Evolutionary conservation across 2,113 vertebrate genomes (phyloP), one percentile per base, ranked within the genome.

Genomic region (Macquaria australasica): DNA sequence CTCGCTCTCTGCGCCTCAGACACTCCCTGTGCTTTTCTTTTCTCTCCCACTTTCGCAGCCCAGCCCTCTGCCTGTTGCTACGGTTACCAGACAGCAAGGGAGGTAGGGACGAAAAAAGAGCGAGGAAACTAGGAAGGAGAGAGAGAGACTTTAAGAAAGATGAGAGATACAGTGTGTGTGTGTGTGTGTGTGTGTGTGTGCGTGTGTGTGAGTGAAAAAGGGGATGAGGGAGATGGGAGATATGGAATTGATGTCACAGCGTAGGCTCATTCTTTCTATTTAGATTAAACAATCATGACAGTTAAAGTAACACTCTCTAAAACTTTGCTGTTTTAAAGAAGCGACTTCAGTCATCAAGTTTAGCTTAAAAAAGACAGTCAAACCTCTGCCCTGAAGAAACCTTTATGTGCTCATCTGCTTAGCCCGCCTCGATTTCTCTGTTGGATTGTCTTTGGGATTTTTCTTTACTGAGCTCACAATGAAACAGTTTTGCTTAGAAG

Each of bases 11-110:
- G 25, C 55, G 37, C 79, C n/a, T 18, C 64, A 73, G 23, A 50
- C 39, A 6, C n/a, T 80, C 60, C 53, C 18, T 64, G 21, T 69
- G 4, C 3, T 15, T 59, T 69, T 60, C 28, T 34, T 31, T 14
- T 28, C 12, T 37, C 51, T 56, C 34, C 64, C 51, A 56, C 58
- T 75, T 86, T 60, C 48, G 64, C 70, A 82, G n/a, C 76, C 71
- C 50, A 82, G 48, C 60, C 56, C 55, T 79, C 63, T 82, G 70
- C 78, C 75, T 90, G 88, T 92, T 91, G 85, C 88, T 84, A 93
- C 31, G 87, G 90, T 91, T 90, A 93, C 89, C 79, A 87, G 56
- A 85, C 68, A 73, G 77, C 5, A 5, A 90, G 60, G 75, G 43
- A 66, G 45, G 69, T 21, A 79, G 25, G n/a, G 16, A 74, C 64